These are phyloP conservation scores for Petrocephalus sullivani DNA, from an alignment of 2,797 vertebrate genomes.

Conservation along the genomic window DNA sequence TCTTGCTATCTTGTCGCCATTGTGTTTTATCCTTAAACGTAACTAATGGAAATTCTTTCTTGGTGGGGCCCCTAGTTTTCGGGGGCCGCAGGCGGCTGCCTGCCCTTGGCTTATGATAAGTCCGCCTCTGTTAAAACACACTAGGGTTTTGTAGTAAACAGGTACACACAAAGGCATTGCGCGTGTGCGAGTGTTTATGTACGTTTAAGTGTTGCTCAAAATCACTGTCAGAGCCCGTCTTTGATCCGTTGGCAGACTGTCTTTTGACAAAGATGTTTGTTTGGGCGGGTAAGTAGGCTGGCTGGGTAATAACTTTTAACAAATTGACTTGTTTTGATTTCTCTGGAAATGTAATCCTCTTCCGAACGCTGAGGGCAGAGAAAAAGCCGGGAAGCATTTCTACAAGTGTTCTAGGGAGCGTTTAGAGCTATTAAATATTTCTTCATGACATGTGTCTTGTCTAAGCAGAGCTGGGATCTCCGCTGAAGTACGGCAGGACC, in stretches of 20 bases:
- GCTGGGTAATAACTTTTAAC: slow-evolving; percentile 66
- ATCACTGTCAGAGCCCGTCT: slow-evolving; percentile 44
- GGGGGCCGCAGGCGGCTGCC: too few relatives aligned
- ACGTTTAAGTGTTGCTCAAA: slow-evolving; percentile 27
- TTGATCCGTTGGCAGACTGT: slow-evolving; percentile 62
- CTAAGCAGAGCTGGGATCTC: not conserved
- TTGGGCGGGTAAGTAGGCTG: slow-evolving; percentile 58
- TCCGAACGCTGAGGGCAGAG: not conserved
- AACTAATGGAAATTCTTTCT: too few relatives aligned
- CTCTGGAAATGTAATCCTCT: slow-evolving; percentile 57
- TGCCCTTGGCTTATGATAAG: too few relatives aligned
- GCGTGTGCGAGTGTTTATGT: slow-evolving; percentile 9
- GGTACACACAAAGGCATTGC: not conserved
- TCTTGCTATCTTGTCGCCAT: too few relatives aligned
- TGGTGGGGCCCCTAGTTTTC: too few relatives aligned
- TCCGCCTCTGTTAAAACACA: not conserved
- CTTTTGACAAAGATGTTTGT: slow-evolving; percentile 64
- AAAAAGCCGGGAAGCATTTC: slow-evolving; percentile 9
- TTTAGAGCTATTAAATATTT: slow-evolving; percentile 8
- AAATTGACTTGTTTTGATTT: slow-evolving; percentile 70
- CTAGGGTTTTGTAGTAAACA: slow-evolving; percentile 5
- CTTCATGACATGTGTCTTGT: slow-evolving; percentile 6
- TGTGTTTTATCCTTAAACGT: too few relatives aligned
- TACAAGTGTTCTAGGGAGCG: not conserved
- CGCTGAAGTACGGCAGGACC: slow-evolving; percentile 5